Base-by-base conservation (phyloP, 1,140 invertebrate genomes). In the Stegodyphus dumicola region DNA sequence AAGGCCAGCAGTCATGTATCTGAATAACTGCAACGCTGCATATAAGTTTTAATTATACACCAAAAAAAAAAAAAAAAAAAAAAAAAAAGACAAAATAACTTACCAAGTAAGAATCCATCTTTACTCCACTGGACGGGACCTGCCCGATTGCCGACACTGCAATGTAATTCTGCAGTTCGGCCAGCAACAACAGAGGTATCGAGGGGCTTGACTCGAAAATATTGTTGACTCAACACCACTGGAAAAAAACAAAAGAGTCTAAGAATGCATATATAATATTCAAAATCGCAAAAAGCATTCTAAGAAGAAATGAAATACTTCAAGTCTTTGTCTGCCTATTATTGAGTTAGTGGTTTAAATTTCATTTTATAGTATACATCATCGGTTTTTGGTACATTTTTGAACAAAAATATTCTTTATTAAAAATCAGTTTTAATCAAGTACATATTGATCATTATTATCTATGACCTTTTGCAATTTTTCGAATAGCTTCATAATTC, bases 41-140 rank as follows among this genome's bases (percentile, higher is more conserved):
- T 33, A 33, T 33, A 33, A 33, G 33, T 33, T 33, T 33, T 33
- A 33, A 33, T 60, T 5, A 60, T 11, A 11, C 56, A 9, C 56
- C 1, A 60, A 60, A 60, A 15, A 60, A 60, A 60, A 60, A 2
- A 9, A 11, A 60, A 60, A 60, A 60, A 60, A 60, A 15, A 60
- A 60, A 60, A 60, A 2, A 9, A 11, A 60, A 60, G 6, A n/a
- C n/a, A n/a, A 75, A 18, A 13, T 78, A 51, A 77, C 33, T 93
- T 92, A 95, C 96, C 96, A 88, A 97, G 93, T 49, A 95, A 95
- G 90, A 97, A 97, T 85, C 96, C 96, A 91, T 98, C 96, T 90
- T 97, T 97, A 69, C 95, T 95, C 97, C 97, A 98, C 90, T 98
- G 96, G 80, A 97, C 95, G 86, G 93, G 93, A 7, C 96, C 96